Evolutionary conservation across 2,888 invertebrate genomes (phyloP).

Genomic region (Amphipyra berbera): DNA sequence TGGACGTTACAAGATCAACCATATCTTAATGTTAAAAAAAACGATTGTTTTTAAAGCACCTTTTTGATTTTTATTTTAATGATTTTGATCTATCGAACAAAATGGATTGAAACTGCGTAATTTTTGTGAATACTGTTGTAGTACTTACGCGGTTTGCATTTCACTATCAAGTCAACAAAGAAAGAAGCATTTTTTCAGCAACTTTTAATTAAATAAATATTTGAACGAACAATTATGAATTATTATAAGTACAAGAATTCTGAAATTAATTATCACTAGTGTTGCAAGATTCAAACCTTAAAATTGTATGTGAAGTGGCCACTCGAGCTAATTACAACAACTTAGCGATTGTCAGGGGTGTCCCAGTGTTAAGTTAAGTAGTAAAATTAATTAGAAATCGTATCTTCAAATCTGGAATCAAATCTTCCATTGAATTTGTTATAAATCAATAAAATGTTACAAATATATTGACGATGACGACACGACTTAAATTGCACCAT

Average conservation of each 20-base stretch:
- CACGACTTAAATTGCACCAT: too few species aligned
- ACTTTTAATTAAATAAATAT: slow-evolving; percentile 24
- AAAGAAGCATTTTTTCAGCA: slow-evolving; percentile 20
- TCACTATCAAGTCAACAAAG: slow-evolving; percentile 37
- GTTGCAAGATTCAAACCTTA: slow-evolving; percentile 14
- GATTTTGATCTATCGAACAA: slow-evolving; percentile 48
- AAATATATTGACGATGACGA: too few species aligned
- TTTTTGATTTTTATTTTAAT: slow-evolving; percentile 45
- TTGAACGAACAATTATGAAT: slow-evolving; percentile 20
- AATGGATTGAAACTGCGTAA: slow-evolving; percentile 45
- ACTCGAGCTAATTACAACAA: neutral
- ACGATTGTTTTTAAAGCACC: slow-evolving; percentile 47
- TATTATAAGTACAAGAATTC: slow-evolving; percentile 6
- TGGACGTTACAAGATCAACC: slow-evolving; percentile 73
- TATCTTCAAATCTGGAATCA: too few species aligned
- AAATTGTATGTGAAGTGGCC: neutral
- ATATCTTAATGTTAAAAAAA: slow-evolving; percentile 73
- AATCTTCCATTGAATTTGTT: slow-evolving; percentile 1
- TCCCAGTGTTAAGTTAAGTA: too few species aligned
- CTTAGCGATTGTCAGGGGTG: neutral
- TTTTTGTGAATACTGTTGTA: slow-evolving; percentile 49
- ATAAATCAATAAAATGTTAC: too few species aligned
- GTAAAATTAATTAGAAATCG: too few species aligned
- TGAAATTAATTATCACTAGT: slow-evolving; percentile 11
- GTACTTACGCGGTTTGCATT: slow-evolving; percentile 54